Evolutionary conservation across 2,888 invertebrate species (phyloP).

Genomic region (Eueremaeus valkanovi): DNA sequence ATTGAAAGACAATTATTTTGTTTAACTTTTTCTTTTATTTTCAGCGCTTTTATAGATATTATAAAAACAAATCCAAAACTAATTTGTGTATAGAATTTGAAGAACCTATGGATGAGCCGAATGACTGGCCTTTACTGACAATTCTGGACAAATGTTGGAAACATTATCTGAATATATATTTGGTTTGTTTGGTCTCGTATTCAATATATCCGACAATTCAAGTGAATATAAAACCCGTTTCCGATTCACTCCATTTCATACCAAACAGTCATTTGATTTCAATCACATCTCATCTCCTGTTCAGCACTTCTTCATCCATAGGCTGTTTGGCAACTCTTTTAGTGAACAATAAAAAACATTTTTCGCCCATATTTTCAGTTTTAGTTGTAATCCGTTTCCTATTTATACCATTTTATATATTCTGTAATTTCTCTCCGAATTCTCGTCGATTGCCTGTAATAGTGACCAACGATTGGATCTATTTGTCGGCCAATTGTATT

Average conservation of each 20-base stretch:
- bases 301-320: background rate
- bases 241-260: background rate
- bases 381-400: background rate
- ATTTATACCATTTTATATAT: conserved; percentile 7
- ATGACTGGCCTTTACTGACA: background rate
- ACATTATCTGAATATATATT: conserved; percentile 85
- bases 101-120: background rate
- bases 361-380: background rate
- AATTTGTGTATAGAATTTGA: conserved; percentile 17
- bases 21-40: conserved; percentile 32
- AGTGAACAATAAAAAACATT: background rate
- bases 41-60: conserved; percentile 50
- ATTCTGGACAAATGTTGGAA: conserved; percentile 55
- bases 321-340: background rate
- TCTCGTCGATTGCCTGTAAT: conserved; percentile 1
- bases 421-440: background rate
- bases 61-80: conserved; percentile 40
- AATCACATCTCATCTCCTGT: background rate
- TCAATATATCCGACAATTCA: conserved; percentile 83
- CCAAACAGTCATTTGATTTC: background rate
- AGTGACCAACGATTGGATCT: background rate
- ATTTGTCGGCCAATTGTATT: background rate
- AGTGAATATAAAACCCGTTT: conserved; percentile 57
- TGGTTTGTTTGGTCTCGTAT: conserved; percentile 86
- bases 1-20: background rate